A percentile compares a stretch with the other conserved stretches of the same genome.
These are phyloP conservation scores for Hoplodrina blanda DNA, from an alignment of 2,888 invertebrate species.

Conservation along the genomic window DNA sequence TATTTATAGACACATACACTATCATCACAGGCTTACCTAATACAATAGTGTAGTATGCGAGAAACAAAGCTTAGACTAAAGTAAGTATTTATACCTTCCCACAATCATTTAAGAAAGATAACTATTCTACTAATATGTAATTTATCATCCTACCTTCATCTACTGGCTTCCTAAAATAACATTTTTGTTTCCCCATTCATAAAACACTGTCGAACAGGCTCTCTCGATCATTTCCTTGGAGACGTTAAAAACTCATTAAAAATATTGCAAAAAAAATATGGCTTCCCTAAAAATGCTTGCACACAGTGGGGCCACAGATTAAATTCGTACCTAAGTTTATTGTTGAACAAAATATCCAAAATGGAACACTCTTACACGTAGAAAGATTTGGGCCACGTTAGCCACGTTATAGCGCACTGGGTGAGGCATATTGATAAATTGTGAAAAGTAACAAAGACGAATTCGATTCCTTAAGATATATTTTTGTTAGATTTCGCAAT, in stretches of 20 bases:
- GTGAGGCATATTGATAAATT: not conserved
- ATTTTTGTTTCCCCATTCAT: slow-evolving; percentile 47
- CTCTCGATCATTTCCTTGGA: slow-evolving; percentile 63
- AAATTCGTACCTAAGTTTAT: slow-evolving; percentile 54
- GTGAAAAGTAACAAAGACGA: not conserved
- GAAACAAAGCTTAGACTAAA: no score
- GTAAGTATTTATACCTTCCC: no score
- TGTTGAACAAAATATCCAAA: slow-evolving; percentile 38
- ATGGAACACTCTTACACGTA: slow-evolving; percentile 8
- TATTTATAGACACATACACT: no score
- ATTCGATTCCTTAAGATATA: slow-evolving; percentile 1
- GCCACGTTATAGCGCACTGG: slow-evolving; percentile 1
- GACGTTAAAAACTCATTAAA: slow-evolving; percentile 62
- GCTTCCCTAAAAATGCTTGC: slow-evolving; percentile 39
- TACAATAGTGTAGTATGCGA: no score
- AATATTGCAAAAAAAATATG: slow-evolving; percentile 61
- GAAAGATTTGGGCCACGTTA: slow-evolving; percentile 6
- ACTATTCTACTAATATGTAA: not conserved
- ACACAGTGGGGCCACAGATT: slow-evolving; percentile 42
- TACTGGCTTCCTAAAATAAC: slow-evolving; percentile 18
- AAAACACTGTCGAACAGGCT: slow-evolving; percentile 51
- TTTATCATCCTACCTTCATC: not conserved
- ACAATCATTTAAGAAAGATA: no score
- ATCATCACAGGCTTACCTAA: no score
- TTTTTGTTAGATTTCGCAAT: not conserved